phyloP scores from a whole-genome alignment of 1,140 invertebrate species.

The Sycophaga agraensis region DNA sequence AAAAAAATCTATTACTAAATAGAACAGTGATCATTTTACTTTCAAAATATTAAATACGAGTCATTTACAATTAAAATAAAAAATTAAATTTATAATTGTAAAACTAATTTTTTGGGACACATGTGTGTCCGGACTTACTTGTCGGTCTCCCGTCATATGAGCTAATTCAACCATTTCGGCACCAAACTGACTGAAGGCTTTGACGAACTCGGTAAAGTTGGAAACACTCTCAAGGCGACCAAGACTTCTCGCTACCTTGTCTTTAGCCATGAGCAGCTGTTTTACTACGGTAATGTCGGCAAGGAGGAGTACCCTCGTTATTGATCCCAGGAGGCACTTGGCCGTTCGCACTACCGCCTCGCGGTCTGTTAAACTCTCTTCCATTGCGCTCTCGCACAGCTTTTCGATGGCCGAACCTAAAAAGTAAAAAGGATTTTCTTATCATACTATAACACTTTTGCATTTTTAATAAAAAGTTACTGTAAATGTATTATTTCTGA shows the following conservation, averaged over 20 bases:
- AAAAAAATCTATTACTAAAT: no score
- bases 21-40: no score
- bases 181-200: conserved; percentile 97
- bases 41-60: no score
- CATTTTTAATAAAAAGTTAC: no score
- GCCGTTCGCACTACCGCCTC: conserved; percentile 86
- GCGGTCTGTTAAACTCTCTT: conserved; percentile 69
- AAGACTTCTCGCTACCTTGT: conserved; percentile 86
- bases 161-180: conserved; percentile 98
- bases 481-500: no score
- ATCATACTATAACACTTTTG: no score
- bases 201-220: conserved; percentile 98
- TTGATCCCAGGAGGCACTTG: conserved; percentile 87
- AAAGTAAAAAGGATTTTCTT: conserved; percentile 24
- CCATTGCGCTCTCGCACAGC: conserved; percentile 76
- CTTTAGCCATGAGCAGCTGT: conserved; percentile 92
- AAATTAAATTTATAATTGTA: no score
- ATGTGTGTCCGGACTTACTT: no score
- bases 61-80: no score
- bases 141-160: conserved; percentile 78
- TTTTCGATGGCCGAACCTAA: conserved; percentile 86
- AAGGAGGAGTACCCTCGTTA: conserved; percentile 94
- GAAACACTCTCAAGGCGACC: conserved; percentile 89
- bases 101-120: no score
- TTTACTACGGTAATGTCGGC: conserved; percentile 99